Base-by-base conservation (phyloP, 2,888 invertebrate genomes). In the Eupithecia insigniata region DNA sequence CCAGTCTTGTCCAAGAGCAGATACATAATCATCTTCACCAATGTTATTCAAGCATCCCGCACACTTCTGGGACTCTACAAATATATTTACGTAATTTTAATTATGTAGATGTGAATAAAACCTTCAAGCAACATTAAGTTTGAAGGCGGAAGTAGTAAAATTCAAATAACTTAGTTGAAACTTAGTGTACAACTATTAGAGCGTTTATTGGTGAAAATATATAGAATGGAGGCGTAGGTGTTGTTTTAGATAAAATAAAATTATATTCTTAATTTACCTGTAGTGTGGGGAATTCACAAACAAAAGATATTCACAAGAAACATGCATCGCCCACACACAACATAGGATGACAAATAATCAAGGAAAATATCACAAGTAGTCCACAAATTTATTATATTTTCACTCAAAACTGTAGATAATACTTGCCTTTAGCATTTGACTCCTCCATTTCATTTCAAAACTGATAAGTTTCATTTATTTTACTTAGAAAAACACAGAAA, bases 1-100 rank as follows among this genome's bases (percentile, higher is more conserved):
- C 98, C 98, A 98, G 88, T 97, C 97, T 87, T 97, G 97, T 77
- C 96, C 96, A 78, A 98, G 93, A 16, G 98, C 98, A 76, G 97
- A 96, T 74, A 98, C 96, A 86, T 96, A 97, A 86, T 98, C 97
- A 81, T 96, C 96, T 79, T 96, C 96, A 22, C 96, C 96, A 55
- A 97, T 95, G 66, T 95, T 92, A 86, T 97, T 97, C 78, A 97
- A 91, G 89, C 97, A 97, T 69, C 97, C 96, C 32, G 97, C 96
- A 87, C 97, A 97, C 68, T 86, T 90, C 74, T 86, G 81, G 81
- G 83, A 78, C 76, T 90, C 93, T 93, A 87, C 0, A 89, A 90
- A 46, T 30, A 28, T 58, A 36, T 61, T 30, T 32, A n/a, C 30
- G 32, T 62, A 12, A 62, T 60, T 32, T 22, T 12, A 32, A 34